phyloP scores from a whole-genome alignment of 2,113 vertebrate species.

The Pelvicachromis taeniatus region DNA sequence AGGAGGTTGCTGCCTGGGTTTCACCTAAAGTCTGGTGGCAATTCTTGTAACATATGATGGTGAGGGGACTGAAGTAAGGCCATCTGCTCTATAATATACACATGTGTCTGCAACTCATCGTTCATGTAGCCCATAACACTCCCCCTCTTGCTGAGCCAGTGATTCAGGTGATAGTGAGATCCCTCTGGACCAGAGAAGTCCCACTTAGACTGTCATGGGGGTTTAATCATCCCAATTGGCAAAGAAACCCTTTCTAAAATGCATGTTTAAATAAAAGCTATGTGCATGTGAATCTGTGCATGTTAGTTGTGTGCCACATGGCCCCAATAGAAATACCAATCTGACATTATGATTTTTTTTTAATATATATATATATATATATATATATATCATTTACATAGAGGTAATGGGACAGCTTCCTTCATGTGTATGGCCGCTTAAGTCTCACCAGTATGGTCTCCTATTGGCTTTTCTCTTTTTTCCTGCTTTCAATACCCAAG shows the following conservation, averaged over 20 bases:
- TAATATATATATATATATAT: background rate
- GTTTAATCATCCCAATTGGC: background rate
- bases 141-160: background rate
- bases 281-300: background rate
- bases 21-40: background rate
- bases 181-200: background rate
- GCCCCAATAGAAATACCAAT: background rate
- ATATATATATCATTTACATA: background rate
- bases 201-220: background rate
- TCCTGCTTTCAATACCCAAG: conserved; percentile 94
- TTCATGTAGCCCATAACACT: background rate
- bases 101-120: background rate
- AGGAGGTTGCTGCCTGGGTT: background rate
- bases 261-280: background rate
- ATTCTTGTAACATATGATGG: background rate
- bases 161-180: background rate
- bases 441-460: conserved; percentile 77
- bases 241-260: background rate
- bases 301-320: background rate
- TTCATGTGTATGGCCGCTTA: conserved; percentile 29
- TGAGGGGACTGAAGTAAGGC: background rate
- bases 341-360: background rate
- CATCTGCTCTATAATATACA: background rate
- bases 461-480: conserved; percentile 95
- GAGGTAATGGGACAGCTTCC: background rate